phyloP scores from a whole-genome alignment of 2,113 vertebrate species.

The Apistogramma diplotaenia region DNA sequence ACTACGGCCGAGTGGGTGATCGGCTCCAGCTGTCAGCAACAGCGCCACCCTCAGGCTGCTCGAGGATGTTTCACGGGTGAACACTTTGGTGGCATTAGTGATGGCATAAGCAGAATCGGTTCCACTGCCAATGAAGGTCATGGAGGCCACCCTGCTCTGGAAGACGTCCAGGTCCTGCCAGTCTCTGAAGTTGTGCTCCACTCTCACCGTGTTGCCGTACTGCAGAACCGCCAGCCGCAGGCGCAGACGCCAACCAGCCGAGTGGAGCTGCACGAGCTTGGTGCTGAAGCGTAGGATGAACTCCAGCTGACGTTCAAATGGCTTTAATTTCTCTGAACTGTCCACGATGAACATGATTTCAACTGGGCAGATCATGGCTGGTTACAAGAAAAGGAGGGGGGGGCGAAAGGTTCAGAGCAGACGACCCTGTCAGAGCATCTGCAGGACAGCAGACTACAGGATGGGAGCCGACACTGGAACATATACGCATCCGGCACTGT shows the following conservation, averaged over 20 bases:
- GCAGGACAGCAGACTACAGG: too few relatives aligned
- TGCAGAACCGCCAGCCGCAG: slow-evolving; percentile 83
- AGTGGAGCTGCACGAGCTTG: slow-evolving; percentile 73
- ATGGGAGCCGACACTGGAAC: too few relatives aligned
- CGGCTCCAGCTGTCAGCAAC: slow-evolving; percentile 83
- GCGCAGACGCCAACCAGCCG: slow-evolving; percentile 64
- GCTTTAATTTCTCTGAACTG: slow-evolving; percentile 90
- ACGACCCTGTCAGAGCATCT: too few relatives aligned
- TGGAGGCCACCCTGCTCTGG: slow-evolving; percentile 75
- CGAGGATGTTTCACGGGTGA: slow-evolving; percentile 75
- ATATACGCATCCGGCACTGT: too few relatives aligned
- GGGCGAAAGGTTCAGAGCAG: too few relatives aligned
- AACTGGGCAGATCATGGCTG: slow-evolving; percentile 80
- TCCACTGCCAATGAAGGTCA: slow-evolving; percentile 85
- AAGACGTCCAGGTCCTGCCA: slow-evolving; percentile 85
- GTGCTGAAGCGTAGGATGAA: slow-evolving; percentile 79
- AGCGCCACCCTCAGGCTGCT: slow-evolving; percentile 78
- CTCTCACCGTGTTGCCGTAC: slow-evolving; percentile 85
- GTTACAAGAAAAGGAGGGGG: neutral
- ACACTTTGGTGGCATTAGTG: slow-evolving; percentile 84
- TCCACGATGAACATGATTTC: slow-evolving; percentile 87
- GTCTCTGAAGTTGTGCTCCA: slow-evolving; percentile 82
- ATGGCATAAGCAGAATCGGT: slow-evolving; percentile 86
- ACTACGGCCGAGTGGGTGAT: slow-evolving; percentile 86
- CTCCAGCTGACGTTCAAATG: slow-evolving; percentile 82